phyloP scores from a whole-genome alignment of 2,888 invertebrate species.

The Drosophila anomalata region DNA sequence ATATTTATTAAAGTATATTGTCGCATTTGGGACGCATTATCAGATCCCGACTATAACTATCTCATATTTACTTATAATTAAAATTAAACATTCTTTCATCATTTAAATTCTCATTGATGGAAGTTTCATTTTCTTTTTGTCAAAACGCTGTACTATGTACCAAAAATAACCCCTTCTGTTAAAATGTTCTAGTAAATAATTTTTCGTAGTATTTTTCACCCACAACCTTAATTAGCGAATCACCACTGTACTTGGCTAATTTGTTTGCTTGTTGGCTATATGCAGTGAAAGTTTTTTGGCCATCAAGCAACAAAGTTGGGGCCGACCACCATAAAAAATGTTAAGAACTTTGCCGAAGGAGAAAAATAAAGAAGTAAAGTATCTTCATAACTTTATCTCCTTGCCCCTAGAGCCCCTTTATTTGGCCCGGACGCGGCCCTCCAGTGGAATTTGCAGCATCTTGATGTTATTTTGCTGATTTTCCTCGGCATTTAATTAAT shows the following conservation, averaged over 20 bases:
- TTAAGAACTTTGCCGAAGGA: conserved; percentile 32
- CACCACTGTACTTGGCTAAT: conserved; percentile 9
- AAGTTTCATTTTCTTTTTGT: too few relatives aligned
- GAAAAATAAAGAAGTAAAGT: conserved; percentile 1
- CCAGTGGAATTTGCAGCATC: not conserved
- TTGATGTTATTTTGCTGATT: conserved; percentile 1
- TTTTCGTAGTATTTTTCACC: too few relatives aligned
- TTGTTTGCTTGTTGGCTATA: not conserved
- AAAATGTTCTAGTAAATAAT: too few relatives aligned
- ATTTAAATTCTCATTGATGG: too few relatives aligned
- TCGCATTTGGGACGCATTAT: too few relatives aligned
- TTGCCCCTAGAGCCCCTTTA: not conserved
- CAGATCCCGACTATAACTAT: too few relatives aligned
- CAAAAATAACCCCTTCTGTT: too few relatives aligned
- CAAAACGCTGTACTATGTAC: too few relatives aligned
- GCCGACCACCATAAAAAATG: conserved; percentile 31
- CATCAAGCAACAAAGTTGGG: conserved; percentile 29
- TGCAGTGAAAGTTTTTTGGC: conserved; percentile 34
- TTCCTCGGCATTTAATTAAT: conserved; percentile 64
- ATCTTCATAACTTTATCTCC: conserved; percentile 3
- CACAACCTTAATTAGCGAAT: not conserved
- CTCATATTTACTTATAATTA: too few relatives aligned
- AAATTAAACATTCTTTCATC: too few relatives aligned
- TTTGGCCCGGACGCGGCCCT: too few relatives aligned
- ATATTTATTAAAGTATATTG: too few relatives aligned